Conservation (phyloP, 2,113 vertebrate genomes). For the Ophthalmolycus amberensis region DNA sequence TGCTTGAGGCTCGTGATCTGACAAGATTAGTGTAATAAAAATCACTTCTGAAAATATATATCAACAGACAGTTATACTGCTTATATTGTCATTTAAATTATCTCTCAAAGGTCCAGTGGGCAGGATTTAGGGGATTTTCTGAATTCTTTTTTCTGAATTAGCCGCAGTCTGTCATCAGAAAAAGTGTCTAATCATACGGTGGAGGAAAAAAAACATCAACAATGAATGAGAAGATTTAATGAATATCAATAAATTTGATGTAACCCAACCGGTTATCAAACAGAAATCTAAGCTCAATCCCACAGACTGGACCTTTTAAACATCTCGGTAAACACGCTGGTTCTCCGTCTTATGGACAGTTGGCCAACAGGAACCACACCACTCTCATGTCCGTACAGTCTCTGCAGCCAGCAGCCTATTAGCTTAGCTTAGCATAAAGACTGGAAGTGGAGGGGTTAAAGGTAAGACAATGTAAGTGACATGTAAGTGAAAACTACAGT, state of each 20-base stretch:
- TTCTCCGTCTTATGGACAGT: neutral
- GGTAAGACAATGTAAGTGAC: too few relatives aligned
- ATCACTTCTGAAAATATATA: constrained; percentile 29
- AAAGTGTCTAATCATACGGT: neutral
- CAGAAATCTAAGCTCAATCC: neutral
- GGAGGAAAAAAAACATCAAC: neutral
- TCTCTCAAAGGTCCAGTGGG: neutral
- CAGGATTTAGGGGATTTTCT: neutral
- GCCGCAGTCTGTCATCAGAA: neutral
- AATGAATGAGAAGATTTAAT: too few relatives aligned
- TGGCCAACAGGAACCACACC: neutral
- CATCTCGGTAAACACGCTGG: neutral
- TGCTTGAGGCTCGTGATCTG: constrained; percentile 42
- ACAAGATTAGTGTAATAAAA: constrained; percentile 40
- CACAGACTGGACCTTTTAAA: neutral
- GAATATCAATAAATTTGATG: too few relatives aligned
- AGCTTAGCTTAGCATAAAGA: neutral
- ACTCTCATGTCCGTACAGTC: neutral
- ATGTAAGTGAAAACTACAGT: neutral
- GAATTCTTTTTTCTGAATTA: too few relatives aligned
- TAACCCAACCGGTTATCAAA: neutral
- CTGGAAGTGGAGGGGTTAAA: too few relatives aligned
- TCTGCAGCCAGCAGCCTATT: neutral
- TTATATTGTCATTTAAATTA: constrained; percentile 27
- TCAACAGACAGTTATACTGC: neutral